phyloP scores from a whole-genome alignment of 2,888 invertebrate species.

The Dicranocentrus wangi region DNA sequence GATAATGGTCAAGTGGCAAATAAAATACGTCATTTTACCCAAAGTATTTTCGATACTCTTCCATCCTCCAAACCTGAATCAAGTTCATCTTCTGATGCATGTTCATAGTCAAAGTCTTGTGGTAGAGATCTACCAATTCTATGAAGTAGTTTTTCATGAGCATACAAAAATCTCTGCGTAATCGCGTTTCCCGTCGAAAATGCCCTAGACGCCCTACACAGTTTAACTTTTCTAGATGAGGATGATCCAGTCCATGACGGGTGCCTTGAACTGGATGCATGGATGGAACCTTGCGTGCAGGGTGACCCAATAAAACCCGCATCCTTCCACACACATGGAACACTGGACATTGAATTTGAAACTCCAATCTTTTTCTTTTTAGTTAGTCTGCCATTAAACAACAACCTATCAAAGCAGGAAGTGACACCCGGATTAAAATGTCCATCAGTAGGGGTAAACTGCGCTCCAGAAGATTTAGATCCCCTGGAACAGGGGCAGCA shows the following conservation, averaged over 20 bases:
- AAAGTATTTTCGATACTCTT: too few species aligned
- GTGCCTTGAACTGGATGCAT: neutral
- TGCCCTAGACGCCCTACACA: neutral
- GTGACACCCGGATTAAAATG: neutral
- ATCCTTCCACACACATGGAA: slow-evolving; percentile 27
- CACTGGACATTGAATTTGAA: neutral
- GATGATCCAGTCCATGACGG: neutral
- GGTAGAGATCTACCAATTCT: slow-evolving; percentile 31
- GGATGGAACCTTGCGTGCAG: slow-evolving; percentile 23
- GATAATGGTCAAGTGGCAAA: too few species aligned
- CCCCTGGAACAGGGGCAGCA: slow-evolving; percentile 32
- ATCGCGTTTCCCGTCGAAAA: slow-evolving; percentile 50
- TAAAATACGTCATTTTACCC: too few species aligned
- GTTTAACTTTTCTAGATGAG: neutral
- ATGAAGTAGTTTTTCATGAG: slow-evolving; percentile 45
- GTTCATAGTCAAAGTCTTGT: neutral
- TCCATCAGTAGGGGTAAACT: neutral
- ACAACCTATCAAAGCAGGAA: slow-evolving; percentile 39
- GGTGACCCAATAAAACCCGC: slow-evolving; percentile 14
- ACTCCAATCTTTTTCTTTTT: slow-evolving; percentile 35
- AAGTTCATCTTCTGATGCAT: neutral
- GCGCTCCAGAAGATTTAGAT: slow-evolving; percentile 28
- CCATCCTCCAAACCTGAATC: too few species aligned
- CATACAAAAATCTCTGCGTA: slow-evolving; percentile 62
- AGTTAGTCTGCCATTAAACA: slow-evolving; percentile 24